phyloP scores from a whole-genome alignment of 1,140 invertebrate species.

The Patella vulgata region DNA sequence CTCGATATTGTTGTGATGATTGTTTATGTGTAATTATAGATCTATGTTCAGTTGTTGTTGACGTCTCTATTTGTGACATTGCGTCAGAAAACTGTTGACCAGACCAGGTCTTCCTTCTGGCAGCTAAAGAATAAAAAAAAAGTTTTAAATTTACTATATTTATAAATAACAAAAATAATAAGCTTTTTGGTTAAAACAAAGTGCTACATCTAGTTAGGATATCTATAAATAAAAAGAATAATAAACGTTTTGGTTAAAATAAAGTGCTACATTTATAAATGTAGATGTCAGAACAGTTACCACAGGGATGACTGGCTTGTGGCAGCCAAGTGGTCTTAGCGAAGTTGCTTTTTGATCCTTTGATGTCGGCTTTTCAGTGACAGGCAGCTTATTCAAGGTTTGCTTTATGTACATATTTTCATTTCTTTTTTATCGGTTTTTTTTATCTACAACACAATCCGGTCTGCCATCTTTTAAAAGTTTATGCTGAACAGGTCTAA shows the following conservation, averaged over 20 bases:
- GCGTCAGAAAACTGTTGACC: constrained; percentile 37
- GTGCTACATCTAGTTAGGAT: not conserved
- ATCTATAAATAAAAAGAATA: not conserved
- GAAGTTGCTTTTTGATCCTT: no score
- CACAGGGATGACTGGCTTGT: not conserved
- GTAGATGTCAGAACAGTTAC: constrained; percentile 3
- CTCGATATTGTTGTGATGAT: no score
- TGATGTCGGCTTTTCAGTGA: no score
- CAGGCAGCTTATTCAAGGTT: no score
- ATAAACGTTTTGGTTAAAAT: not conserved
- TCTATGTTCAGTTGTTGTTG: no score
- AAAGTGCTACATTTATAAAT: constrained; percentile 3
- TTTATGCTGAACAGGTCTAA: no score
- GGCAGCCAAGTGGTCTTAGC: no score
- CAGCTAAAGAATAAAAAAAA: constrained; percentile 32
- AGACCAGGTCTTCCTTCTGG: constrained; percentile 54
- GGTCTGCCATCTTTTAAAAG: no score
- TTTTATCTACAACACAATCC: no score
- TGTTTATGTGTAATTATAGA: no score
- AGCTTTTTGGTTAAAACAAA: not conserved
- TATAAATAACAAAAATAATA: not conserved
- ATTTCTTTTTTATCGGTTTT: no score
- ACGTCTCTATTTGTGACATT: constrained; percentile 4
- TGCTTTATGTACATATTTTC: no score
- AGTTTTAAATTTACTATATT: not conserved